phyloP scores from a whole-genome alignment of 2,888 invertebrate genomes.

The Hirtodrosophila histrioides region DNA sequence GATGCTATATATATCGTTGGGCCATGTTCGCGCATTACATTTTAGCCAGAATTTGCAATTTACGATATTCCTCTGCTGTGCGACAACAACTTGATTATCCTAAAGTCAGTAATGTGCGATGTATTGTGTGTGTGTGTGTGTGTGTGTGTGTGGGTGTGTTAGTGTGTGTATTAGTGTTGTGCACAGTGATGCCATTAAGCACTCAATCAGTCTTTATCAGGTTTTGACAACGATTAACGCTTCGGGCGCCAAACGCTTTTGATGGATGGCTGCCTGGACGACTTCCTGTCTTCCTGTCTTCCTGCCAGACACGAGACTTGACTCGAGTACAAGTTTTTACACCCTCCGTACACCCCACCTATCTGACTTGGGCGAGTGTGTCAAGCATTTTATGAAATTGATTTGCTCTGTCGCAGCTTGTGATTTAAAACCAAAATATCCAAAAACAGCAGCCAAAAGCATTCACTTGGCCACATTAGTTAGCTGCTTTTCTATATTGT shows the following conservation, averaged over 20 bases:
- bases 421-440: constrained; percentile 31
- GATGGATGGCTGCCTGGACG: constrained; percentile 73
- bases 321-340: constrained; percentile 14
- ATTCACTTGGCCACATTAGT: constrained; percentile 29
- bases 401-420: constrained; percentile 53
- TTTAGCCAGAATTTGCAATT: constrained; percentile 42
- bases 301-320: constrained; percentile 1
- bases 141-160: constrained; percentile 14
- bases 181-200: constrained; percentile 73
- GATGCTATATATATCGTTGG: constrained; percentile 18
- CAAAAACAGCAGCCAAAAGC: constrained; percentile 1
- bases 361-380: constrained; percentile 6
- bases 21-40: constrained; percentile 31
- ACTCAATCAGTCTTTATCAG: constrained; percentile 81
- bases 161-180: constrained; percentile 17
- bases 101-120: constrained; percentile 43
- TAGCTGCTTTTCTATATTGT: constrained; percentile 22
- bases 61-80: constrained; percentile 18
- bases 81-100: constrained; percentile 66
- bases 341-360: neutral
- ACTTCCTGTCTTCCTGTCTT: constrained; percentile 17
- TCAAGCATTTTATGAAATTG: constrained; percentile 65
- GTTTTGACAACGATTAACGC: constrained; percentile 81
- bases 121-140: constrained; percentile 3
- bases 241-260: constrained; percentile 71